Base-by-base conservation (phyloP, 2,113 vertebrate genomes). In the Eulacestoma nigropectus region DNA sequence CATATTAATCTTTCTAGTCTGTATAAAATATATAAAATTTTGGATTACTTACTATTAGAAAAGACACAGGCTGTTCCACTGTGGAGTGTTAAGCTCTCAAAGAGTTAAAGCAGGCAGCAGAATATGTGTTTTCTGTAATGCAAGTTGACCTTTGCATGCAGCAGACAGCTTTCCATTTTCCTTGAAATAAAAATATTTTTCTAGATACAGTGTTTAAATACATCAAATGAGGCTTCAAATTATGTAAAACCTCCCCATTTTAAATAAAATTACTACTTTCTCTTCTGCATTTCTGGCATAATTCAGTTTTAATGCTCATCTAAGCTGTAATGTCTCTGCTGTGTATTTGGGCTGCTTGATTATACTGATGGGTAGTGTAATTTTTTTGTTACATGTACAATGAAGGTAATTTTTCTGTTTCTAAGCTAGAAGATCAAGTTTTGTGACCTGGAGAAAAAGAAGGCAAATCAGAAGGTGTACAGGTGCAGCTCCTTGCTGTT, bases 221-320 rank as follows among this genome's bases (percentile, higher is more conserved):
- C 92, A 96, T 62, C 49, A 82, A 87, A 90, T 63, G 35, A 91
- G 37, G 46, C 59, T 87, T 87, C 81, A 85, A 91, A 91, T 96
- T 85, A 96, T 88, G 59, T 88, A 94, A 95, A 96, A 90, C 42
- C 35, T 37, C 63, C 70, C 53, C 72, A 87, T 87, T 91, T 93
- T 4, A 80, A 65, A 87, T 91, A 75, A 91, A 91, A 91, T 93
- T 70, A 57, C 55, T 90, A 14, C 63, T 80, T 95, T 76, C 41
- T 19, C 11, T 69, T 67, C 35, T 86, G 57, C n/a, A 49, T 82
- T 88, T 83, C 78, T 93, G 52, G 60, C 67, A 29, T 94, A 84
- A 93, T 77, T 91, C 62, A 83, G 33, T 87, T 96, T 77, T 84
- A 90, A 81, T 80, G 63, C 17, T 93, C 22, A 37, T 63, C 50